These are phyloP conservation scores for Bombus sylvicola DNA, from an alignment of 1,140 invertebrate genomes.

Conservation along the genomic window DNA sequence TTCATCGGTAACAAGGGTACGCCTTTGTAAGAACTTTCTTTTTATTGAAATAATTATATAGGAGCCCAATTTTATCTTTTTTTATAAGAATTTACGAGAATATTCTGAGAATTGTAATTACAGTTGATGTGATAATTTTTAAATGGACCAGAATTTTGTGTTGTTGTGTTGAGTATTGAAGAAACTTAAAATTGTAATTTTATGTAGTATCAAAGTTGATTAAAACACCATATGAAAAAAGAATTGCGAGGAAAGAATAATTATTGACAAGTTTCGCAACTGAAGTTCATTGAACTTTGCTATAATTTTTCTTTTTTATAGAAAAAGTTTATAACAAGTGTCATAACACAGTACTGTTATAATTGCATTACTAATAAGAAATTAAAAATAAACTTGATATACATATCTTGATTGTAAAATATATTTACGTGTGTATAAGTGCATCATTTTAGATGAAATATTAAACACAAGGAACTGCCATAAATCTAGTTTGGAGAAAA, in stretches of 20 bases:
- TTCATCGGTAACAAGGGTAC: background rate
- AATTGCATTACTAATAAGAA: background rate
- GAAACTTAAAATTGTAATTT: background rate
- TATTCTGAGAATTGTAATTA: background rate
- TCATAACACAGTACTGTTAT: background rate
- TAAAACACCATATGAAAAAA: background rate
- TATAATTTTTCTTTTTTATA: background rate
- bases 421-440: background rate
- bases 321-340: background rate
- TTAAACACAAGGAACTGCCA: too few species aligned
- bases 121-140: background rate
- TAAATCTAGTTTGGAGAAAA: background rate
- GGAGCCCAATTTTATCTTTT: background rate
- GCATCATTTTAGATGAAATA: background rate
- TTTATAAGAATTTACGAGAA: too few species aligned
- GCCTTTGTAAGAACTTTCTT: background rate
- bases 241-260: background rate
- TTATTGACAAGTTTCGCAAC: background rate
- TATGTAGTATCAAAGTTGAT: background rate
- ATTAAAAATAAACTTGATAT: background rate
- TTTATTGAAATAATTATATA: background rate
- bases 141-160: background rate
- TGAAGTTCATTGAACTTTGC: background rate
- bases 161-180: background rate
- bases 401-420: background rate